Conservation (phyloP, 2,797 vertebrate species). For the Eulemur coronatus region DNA sequence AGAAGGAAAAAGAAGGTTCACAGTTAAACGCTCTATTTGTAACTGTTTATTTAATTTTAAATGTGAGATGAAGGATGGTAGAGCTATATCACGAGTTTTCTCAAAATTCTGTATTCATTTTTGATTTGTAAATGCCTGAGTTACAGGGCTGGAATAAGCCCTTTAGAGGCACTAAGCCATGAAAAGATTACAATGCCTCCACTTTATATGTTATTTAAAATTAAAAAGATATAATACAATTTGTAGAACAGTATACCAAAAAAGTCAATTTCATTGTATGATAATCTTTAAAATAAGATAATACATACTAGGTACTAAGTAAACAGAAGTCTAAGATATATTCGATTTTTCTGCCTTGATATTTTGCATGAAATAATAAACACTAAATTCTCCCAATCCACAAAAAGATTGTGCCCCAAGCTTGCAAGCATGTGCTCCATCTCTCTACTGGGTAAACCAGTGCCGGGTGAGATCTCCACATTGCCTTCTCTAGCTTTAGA, state of each 20-base stretch:
- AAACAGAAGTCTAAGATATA: not conserved
- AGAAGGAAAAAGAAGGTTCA: not conserved
- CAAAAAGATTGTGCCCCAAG: not conserved
- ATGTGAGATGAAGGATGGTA: not conserved
- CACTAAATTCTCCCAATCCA: not conserved
- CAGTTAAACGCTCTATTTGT: not conserved
- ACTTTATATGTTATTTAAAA: constrained; percentile 4
- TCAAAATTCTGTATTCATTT: not conserved
- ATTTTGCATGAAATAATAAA: constrained; percentile 41
- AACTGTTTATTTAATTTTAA: not conserved
- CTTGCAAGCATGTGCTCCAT: not conserved
- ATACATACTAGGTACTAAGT: not conserved
- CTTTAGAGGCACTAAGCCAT: not conserved
- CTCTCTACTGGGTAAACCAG: not conserved
- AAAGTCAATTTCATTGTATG: not conserved
- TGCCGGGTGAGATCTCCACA: not conserved
- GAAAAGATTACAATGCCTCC: not conserved
- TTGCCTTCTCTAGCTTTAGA: not conserved
- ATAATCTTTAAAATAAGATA: constrained; percentile 33
- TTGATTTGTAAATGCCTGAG: not conserved
- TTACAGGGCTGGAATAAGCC: not conserved
- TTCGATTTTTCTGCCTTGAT: not conserved
- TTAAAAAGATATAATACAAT: not conserved
- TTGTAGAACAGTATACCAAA: not conserved
- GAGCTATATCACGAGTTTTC: not conserved